Percentiles rank a stretch among this genome's conserved stretches.
Evolutionary conservation across 2,113 vertebrate genomes (phyloP).

Genomic region (Dicrurus megarhynchus): DNA sequence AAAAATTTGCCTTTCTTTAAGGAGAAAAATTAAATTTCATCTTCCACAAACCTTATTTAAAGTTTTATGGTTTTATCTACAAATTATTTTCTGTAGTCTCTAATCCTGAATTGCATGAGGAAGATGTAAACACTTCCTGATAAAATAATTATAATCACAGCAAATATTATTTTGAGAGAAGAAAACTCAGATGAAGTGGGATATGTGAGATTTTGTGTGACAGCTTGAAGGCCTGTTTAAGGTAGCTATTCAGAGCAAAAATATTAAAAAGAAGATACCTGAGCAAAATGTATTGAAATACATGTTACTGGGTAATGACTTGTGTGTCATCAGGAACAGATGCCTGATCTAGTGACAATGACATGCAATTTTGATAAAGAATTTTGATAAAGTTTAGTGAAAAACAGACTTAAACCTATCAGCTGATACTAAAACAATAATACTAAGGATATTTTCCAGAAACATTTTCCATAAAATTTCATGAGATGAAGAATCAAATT

Average conservation of each 20-base stretch:
- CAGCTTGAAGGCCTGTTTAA: not conserved
- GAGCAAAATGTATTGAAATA: not conserved
- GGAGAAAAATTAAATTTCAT: not conserved
- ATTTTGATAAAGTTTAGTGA: not conserved
- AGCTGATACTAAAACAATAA: not conserved
- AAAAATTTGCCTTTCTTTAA: not conserved
- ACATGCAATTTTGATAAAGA: too few relatives aligned
- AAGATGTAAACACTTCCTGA: not conserved
- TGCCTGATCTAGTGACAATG: not conserved
- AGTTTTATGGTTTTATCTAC: not conserved
- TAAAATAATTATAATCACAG: not conserved
- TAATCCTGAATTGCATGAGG: not conserved
- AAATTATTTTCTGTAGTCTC: not conserved
- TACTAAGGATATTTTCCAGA: not conserved
- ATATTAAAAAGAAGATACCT: not conserved
- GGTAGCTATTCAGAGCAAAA: not conserved
- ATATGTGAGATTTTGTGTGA: not conserved
- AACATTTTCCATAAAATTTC: not conserved
- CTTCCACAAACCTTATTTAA: not conserved
- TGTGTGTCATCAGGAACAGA: not conserved
- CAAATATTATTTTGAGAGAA: not conserved
- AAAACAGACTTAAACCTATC: not conserved
- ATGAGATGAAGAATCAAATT: not conserved
- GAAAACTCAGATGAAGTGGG: not conserved
- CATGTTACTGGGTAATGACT: not conserved